Percentiles rank a stretch among this genome's conserved stretches.
These are phyloP conservation scores for Anguilla anguilla DNA, from an alignment of 2,797 vertebrate genomes.

Conservation along the genomic window DNA sequence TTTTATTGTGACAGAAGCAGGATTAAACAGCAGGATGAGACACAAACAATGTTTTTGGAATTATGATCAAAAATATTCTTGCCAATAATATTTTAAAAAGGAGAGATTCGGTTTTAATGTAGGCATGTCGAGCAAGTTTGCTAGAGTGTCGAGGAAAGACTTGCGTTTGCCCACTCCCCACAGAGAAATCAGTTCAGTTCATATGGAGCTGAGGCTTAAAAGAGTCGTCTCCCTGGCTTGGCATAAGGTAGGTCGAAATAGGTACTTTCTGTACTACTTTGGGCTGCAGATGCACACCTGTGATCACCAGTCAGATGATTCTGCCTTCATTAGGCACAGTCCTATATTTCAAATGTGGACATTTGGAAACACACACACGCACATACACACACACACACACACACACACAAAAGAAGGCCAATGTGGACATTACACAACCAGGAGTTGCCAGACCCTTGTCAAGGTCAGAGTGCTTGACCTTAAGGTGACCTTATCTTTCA, in stretches of 20 bases:
- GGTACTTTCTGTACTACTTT: slow-evolving; percentile 51
- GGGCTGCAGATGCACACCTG: slow-evolving; percentile 47
- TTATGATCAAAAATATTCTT: no score
- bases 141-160: background rate
- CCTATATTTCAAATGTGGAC: slow-evolving; percentile 25
- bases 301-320: slow-evolving; percentile 45
- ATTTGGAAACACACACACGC: background rate
- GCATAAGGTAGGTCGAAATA: slow-evolving; percentile 26
- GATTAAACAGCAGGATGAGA: no score
- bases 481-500: background rate
- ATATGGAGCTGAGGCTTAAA: slow-evolving; percentile 26
- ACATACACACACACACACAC: slow-evolving; percentile 6
- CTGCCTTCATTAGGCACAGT: slow-evolving; percentile 32
- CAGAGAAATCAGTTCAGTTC: slow-evolving; percentile 7
- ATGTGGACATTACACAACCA: background rate
- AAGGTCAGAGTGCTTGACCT: slow-evolving; percentile 2
- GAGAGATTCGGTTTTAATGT: no score
- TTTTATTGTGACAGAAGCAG: no score
- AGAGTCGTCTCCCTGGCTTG: slow-evolving; percentile 47
- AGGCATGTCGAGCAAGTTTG: background rate
- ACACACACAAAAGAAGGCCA: background rate
- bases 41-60: no score
- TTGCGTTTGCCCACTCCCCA: background rate
- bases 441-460: slow-evolving; percentile 6
- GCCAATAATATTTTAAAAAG: no score